Conservation (phyloP, 2,888 invertebrate species). For the Mimachlamys varia region DNA sequence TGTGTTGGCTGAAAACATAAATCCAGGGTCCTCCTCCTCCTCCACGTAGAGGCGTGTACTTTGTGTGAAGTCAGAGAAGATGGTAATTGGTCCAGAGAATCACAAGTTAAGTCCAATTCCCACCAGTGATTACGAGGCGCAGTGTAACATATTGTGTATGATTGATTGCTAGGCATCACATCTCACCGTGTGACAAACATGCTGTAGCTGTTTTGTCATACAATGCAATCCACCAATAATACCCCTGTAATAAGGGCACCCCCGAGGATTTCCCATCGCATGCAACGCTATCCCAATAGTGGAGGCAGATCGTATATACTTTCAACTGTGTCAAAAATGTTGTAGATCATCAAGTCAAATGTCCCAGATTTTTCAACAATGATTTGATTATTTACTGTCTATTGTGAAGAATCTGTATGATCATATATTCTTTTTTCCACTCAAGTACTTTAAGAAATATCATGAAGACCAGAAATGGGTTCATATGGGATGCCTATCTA, state of each 20-base stretch:
- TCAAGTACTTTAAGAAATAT: not conserved
- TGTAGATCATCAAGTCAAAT: not conserved
- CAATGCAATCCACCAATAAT: not conserved
- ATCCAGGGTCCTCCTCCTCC: not conserved
- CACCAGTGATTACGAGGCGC: conserved; percentile 24
- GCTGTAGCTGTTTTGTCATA: conserved; percentile 25
- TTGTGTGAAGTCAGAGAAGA: not conserved
- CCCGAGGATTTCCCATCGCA: not conserved
- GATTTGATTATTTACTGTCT: conserved; percentile 2
- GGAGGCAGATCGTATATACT: not conserved
- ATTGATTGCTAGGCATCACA: conserved; percentile 28
- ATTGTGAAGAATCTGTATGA: too few species aligned
- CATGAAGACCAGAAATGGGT: not conserved
- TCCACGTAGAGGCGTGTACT: not conserved
- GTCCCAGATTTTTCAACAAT: conserved; percentile 7
- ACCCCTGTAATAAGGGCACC: conserved; percentile 14
- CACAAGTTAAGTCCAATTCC: conserved; percentile 31
- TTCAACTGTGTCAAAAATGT: conserved; percentile 31
- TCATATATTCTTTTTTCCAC: not conserved
- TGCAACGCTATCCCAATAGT: conserved; percentile 2
- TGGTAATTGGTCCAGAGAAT: conserved; percentile 26
- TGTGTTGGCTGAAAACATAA: not conserved
- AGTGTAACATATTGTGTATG: conserved; percentile 32
- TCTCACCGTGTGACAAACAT: conserved; percentile 29
- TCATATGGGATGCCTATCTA: not conserved